These are phyloP conservation scores for Pseudopodoces humilis DNA, from an alignment of 2,113 vertebrate genomes.

Conservation along the genomic window DNA sequence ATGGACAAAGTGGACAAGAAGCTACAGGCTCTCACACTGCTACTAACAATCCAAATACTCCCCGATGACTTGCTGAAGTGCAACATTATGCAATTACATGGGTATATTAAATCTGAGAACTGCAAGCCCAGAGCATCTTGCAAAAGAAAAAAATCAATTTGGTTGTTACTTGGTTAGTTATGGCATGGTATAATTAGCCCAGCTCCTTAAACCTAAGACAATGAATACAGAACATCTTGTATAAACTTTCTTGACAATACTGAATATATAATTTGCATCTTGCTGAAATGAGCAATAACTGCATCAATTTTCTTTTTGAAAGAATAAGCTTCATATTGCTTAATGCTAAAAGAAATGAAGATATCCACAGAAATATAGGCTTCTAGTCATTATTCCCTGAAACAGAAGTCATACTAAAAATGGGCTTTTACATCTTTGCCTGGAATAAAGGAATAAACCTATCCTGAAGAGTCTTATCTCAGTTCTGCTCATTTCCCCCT, in stretches of 20 bases:
- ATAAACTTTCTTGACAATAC: slow-evolving; percentile 26
- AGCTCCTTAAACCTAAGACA: slow-evolving; percentile 48
- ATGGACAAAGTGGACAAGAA: neutral
- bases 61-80: neutral
- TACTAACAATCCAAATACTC: neutral
- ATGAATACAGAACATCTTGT: neutral
- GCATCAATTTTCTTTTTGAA: neutral
- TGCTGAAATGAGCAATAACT: slow-evolving; percentile 26
- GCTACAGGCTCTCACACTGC: neutral
- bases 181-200: slow-evolving; percentile 32
- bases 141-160: slow-evolving; percentile 6
- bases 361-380: neutral
- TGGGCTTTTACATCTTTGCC: neutral
- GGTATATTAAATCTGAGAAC: slow-evolving; percentile 35
- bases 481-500: neutral
- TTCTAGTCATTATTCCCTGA: neutral
- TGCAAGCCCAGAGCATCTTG: slow-evolving; percentile 18
- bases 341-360: neutral
- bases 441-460: neutral
- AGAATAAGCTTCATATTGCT: neutral
- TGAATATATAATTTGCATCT: slow-evolving; percentile 25
- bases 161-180: slow-evolving; percentile 52
- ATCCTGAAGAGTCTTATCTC: neutral
- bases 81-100: neutral
- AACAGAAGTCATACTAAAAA: neutral